phyloP scores from a whole-genome alignment of 2,797 vertebrate genomes.

The Poecilia gillii region DNA sequence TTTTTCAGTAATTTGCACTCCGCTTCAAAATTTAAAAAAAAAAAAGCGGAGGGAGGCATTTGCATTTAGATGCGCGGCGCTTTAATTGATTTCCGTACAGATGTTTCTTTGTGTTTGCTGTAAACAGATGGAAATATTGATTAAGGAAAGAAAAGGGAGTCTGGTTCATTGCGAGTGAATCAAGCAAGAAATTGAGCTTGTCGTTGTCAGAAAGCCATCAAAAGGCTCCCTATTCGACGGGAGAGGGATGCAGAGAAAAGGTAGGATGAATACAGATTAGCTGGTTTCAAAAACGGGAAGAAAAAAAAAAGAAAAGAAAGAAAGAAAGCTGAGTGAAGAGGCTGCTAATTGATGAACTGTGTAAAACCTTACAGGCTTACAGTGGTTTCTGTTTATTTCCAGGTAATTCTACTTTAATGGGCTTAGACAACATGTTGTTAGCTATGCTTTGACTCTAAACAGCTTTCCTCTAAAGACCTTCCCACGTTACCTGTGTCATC shows the following conservation, averaged over 20 bases:
- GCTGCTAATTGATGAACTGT: constrained; percentile 29
- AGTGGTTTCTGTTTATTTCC: constrained; percentile 27
- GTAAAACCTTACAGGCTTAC: constrained; percentile 11
- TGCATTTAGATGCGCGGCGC: constrained; percentile 34
- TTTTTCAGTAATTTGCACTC: constrained; percentile 23
- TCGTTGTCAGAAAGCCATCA: constrained; percentile 52
- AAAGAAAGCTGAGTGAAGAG: constrained; percentile 5
- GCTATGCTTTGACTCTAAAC: constrained; percentile 32
- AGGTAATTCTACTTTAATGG: constrained; percentile 47
- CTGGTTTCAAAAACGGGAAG: constrained; percentile 9
- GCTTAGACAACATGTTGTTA: constrained; percentile 38
- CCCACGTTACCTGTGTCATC: constrained; percentile 31
- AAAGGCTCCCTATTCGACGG: constrained; percentile 19
- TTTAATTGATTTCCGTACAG: constrained; percentile 23
- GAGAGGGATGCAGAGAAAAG: constrained; percentile 28
- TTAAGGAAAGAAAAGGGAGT: constrained; percentile 12
- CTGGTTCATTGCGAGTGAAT: constrained; percentile 27
- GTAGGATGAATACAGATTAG: constrained; percentile 47
- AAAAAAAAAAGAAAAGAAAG: too few relatives aligned
- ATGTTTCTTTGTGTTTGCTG: constrained; percentile 44
- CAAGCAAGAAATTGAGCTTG: constrained; percentile 43
- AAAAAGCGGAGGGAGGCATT: constrained; percentile 22
- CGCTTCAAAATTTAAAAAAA: neutral
- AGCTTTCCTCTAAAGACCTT: constrained; percentile 30
- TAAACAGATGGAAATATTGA: constrained; percentile 58